Percentiles rank a stretch among this genome's conserved stretches.
Conservation (phyloP, 2,113 vertebrate species). For the Clarias magur region DNA sequence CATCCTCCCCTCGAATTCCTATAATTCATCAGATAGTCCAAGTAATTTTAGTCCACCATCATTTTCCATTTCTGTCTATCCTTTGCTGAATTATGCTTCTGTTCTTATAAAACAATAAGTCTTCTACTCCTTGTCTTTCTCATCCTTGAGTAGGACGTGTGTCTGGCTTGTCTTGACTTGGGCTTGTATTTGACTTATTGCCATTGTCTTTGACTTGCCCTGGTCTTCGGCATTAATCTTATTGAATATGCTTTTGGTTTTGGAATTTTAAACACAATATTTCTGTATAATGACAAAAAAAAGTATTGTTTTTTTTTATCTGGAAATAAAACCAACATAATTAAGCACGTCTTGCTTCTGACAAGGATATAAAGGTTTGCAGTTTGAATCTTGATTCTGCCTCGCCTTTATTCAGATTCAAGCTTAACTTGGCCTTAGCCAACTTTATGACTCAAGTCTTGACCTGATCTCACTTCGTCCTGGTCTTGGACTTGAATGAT, state of each 20-base stretch:
- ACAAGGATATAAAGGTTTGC: background rate
- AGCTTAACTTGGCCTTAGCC: no score
- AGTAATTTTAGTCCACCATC: conserved; percentile 62
- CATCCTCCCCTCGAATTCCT: conserved; percentile 12
- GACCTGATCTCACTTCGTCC: background rate
- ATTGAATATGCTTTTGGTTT: background rate
- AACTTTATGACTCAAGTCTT: background rate
- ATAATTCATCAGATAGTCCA: conserved; percentile 49
- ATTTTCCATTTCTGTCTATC: conserved; percentile 48
- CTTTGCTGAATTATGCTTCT: background rate
- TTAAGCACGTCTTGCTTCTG: background rate
- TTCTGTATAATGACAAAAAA: background rate
- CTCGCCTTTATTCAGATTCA: background rate
- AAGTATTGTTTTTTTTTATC: background rate
- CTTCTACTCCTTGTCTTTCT: background rate
- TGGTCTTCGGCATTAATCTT: background rate
- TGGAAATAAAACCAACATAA: background rate
- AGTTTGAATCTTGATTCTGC: background rate
- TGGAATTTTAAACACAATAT: background rate
- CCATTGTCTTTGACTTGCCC: background rate
- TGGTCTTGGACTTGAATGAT: background rate
- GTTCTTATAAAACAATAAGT: background rate
- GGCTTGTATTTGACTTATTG: background rate
- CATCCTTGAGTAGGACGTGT: background rate
- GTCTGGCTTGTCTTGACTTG: background rate